These are phyloP conservation scores for Cydia amplana DNA, from an alignment of 1,140 invertebrate species.

Conservation along the genomic window DNA sequence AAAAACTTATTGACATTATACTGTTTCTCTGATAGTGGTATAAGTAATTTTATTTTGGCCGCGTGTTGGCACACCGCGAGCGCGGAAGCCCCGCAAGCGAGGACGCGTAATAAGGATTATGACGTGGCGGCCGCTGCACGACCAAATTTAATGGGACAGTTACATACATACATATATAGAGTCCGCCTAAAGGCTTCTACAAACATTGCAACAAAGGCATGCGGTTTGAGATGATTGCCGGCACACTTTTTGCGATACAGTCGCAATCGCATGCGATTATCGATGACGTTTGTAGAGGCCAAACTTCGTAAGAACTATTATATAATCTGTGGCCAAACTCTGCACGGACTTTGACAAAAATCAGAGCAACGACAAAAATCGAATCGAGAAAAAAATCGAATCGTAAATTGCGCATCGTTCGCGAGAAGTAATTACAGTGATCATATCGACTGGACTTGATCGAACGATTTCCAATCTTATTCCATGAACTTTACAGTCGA, in stretches of 20 bases:
- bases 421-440: constrained; percentile 15
- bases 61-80: neutral
- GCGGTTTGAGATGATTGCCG: no score
- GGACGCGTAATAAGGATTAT: constrained; percentile 1
- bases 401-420: constrained; percentile 14
- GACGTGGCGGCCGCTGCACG: neutral
- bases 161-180: no score
- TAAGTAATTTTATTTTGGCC: constrained; percentile 7
- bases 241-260: no score
- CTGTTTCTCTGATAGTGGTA: neutral
- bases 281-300: no score
- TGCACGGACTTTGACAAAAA: neutral
- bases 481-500: neutral
- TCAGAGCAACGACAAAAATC: constrained; percentile 10
- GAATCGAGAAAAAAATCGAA: constrained; percentile 15
- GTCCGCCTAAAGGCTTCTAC: no score
- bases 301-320: no score
- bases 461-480: constrained; percentile 7
- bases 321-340: no score
- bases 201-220: no score
- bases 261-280: no score
- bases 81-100: neutral
- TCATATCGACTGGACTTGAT: neutral
- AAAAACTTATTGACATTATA: neutral
- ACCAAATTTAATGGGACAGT: neutral